phyloP scores from a whole-genome alignment of 2,113 vertebrate species.

The Crotophaga sulcirostris region DNA sequence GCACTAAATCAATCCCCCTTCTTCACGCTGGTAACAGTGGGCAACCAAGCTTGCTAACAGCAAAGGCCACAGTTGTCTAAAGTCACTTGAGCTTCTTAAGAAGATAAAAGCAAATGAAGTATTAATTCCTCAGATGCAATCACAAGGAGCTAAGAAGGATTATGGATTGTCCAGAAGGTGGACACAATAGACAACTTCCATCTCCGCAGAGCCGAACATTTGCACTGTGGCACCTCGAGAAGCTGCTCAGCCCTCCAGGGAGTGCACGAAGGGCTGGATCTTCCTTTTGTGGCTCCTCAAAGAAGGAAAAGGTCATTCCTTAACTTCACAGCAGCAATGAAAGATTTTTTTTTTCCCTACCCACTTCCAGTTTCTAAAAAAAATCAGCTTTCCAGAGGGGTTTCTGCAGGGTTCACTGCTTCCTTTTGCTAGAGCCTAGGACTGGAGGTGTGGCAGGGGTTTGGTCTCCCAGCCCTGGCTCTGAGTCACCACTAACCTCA shows the following conservation, averaged over 20 bases:
- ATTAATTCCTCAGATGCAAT: not conserved
- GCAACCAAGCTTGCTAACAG: not conserved
- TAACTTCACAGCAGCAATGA: not conserved
- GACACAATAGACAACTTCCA: not conserved
- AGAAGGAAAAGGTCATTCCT: not conserved
- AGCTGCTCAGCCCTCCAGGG: not conserved
- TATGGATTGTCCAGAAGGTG: not conserved
- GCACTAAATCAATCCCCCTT: not conserved
- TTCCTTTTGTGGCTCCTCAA: not conserved
- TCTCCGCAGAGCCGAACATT: not conserved
- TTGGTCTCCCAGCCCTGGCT: not conserved
- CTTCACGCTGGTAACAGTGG: accelerated
- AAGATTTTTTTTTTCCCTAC: not conserved
- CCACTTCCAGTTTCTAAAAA: not conserved
- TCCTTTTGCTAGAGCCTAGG: not conserved
- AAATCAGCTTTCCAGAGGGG: not conserved
- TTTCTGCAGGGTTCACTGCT: not conserved
- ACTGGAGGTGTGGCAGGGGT: not conserved
- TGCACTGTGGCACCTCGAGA: accelerated
- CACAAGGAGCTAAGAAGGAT: not conserved
- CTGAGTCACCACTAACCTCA: not conserved
- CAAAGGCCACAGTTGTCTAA: not conserved
- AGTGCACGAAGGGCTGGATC: not conserved
- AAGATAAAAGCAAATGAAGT: not conserved
- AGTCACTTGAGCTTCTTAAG: not conserved